Conservation (phyloP, 2,888 invertebrate genomes). For the Lepas anatifera region DNA sequence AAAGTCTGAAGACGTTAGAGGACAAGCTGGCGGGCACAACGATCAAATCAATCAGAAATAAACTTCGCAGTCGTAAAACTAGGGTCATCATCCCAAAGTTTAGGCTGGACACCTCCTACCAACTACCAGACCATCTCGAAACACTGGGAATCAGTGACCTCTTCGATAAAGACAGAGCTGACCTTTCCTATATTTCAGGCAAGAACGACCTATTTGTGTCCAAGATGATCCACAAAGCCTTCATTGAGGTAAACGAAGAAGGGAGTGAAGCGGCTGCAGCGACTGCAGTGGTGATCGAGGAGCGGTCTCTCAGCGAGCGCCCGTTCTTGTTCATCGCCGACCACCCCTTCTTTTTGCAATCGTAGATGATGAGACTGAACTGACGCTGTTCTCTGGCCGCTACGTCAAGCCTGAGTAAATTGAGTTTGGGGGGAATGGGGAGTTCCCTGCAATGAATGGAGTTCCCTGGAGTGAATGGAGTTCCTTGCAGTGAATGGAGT, state of each 20-base stretch:
- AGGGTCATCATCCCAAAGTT: constrained; percentile 63
- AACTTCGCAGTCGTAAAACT: constrained; percentile 43
- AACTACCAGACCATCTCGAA: constrained; percentile 47
- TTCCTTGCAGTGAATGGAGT: no score
- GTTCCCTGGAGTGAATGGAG: no score
- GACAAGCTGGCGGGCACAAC: constrained; percentile 47
- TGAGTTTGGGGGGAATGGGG: no score
- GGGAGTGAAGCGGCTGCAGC: constrained; percentile 77
- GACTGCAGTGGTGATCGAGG: constrained; percentile 41
- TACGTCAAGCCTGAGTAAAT: constrained; percentile 4
- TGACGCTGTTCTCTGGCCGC: constrained; percentile 20
- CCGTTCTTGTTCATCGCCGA: constrained; percentile 18
- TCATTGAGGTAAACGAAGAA: no score
- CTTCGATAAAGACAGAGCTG: constrained; percentile 45
- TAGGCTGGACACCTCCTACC: constrained; percentile 59
- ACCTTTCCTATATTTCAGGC: constrained; percentile 50
- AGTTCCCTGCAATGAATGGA: no score
- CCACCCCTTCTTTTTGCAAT: constrained; percentile 21
- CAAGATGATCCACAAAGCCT: no score
- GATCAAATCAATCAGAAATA: constrained; percentile 44
- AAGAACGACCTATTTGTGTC: constrained; percentile 45
- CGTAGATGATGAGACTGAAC: constrained; percentile 16
- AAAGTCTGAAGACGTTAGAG: constrained; percentile 51
- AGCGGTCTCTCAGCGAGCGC: no score
- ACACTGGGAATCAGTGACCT: constrained; percentile 57